phyloP scores from a whole-genome alignment of 2,113 vertebrate species.

The Cynoglossus semilaevis region DNA sequence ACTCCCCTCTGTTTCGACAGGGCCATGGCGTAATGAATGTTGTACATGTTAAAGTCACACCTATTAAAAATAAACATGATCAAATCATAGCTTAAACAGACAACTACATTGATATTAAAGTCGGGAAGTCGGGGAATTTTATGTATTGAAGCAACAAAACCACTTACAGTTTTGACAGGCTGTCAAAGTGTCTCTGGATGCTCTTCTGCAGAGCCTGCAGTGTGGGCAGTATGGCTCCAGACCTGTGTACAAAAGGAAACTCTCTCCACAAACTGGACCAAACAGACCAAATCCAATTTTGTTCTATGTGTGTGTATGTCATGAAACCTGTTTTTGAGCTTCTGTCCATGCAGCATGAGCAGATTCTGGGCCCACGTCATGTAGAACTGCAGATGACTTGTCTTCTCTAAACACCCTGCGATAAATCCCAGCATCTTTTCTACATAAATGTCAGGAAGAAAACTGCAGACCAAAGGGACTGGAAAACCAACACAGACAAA shows the following conservation, averaged over 20 bases:
- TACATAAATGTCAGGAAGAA: slow-evolving; percentile 88
- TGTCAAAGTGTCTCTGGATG: slow-evolving; percentile 85
- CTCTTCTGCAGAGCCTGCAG: slow-evolving; percentile 91
- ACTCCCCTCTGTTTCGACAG: slow-evolving; percentile 84
- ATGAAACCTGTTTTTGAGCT: slow-evolving; percentile 86
- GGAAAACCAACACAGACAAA: not conserved
- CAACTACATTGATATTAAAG: not conserved
- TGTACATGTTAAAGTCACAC: slow-evolving; percentile 94
- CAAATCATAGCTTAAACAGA: no score
- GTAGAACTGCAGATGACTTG: slow-evolving; percentile 92
- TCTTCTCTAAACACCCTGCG: slow-evolving; percentile 83
- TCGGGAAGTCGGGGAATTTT: not conserved
- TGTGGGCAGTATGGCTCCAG: slow-evolving; percentile 80
- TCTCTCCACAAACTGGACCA: not conserved
- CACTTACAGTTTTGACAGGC: slow-evolving; percentile 92
- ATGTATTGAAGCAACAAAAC: not conserved
- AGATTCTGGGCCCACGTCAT: slow-evolving; percentile 86
- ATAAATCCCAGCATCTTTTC: slow-evolving; percentile 89
- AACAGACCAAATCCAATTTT: not conserved
- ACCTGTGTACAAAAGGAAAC: slow-evolving; percentile 69
- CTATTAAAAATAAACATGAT: slow-evolving; percentile 58
- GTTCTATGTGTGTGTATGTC: not conserved
- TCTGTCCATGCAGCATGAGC: slow-evolving; percentile 88
- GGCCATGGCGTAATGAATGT: slow-evolving; percentile 81
- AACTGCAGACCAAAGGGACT: slow-evolving; percentile 86